Evolutionary conservation across 2,888 invertebrate species (phyloP).

Genomic region (Candidula unifasciata): DNA sequence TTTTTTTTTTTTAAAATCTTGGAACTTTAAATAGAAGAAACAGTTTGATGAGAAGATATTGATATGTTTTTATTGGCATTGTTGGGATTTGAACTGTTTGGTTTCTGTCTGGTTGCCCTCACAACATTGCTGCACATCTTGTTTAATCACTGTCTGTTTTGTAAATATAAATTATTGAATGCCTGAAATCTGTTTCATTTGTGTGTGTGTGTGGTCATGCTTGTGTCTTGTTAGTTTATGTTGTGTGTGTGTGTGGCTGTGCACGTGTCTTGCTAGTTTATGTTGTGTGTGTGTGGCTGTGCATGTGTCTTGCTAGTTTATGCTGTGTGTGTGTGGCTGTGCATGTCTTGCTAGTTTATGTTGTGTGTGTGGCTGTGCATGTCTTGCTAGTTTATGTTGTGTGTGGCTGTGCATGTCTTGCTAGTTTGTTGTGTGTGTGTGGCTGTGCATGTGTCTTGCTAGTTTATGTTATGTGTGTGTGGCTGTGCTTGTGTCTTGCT

Average conservation of each 20-base stretch:
- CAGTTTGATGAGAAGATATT: too few relatives aligned
- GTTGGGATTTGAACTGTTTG: background rate
- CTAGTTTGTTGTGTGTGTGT: background rate
- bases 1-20: too few relatives aligned
- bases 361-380: background rate
- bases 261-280: background rate
- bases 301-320: background rate
- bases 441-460: background rate
- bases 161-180: conserved; percentile 48
- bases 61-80: background rate
- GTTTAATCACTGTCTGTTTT: conserved; percentile 1
- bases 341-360: too few relatives aligned
- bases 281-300: background rate
- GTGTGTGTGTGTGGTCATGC: background rate
- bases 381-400: too few relatives aligned
- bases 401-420: background rate
- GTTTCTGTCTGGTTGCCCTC: background rate
- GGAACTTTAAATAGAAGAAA: too few relatives aligned
- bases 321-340: background rate
- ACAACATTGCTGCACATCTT: conserved; percentile 23
- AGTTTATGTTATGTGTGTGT: background rate
- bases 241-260: background rate
- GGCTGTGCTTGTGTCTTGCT: background rate
- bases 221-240: background rate
- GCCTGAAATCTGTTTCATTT: background rate